A percentile compares a stretch with the other conserved stretches of the same genome.
Evolutionary conservation across 2,113 vertebrate genomes (phyloP).

Genomic region (Uria aalge): DNA sequence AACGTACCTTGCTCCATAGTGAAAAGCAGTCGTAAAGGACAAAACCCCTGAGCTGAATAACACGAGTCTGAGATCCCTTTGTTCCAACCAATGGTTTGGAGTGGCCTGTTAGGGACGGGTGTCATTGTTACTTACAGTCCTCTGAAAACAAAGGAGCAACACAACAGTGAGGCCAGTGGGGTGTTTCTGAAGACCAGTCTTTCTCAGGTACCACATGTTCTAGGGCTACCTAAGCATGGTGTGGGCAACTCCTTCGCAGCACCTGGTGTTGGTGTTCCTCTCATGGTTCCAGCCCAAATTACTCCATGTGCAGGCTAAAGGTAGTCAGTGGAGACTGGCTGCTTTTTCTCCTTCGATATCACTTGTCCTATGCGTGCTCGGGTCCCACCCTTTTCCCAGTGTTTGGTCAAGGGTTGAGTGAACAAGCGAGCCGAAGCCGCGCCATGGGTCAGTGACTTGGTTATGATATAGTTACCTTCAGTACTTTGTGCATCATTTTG

Average conservation of each 20-base stretch:
- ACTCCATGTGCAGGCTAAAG: not conserved
- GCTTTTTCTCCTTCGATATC: not conserved
- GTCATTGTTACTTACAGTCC: not conserved
- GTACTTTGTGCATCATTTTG: not conserved
- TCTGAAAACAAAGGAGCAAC: not conserved
- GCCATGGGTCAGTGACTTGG: not conserved
- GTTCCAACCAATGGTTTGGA: not conserved
- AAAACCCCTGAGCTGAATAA: not conserved
- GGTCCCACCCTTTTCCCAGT: not conserved
- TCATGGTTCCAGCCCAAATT: not conserved
- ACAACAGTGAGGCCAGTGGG: not conserved
- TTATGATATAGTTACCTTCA: not conserved
- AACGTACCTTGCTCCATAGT: rapidly evolving
- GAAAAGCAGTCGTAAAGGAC: not conserved
- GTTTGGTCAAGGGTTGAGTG: not conserved
- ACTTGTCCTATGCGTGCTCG: not conserved
- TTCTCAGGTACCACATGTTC: not conserved
- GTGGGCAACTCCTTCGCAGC: not conserved
- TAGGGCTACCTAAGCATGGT: not conserved
- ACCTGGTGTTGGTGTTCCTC: not conserved
- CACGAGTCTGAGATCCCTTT: not conserved
- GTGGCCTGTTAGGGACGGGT: not conserved
- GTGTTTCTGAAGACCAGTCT: not conserved
- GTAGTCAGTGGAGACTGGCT: not conserved
- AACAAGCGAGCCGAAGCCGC: not conserved